Base-by-base conservation (phyloP, 30 jellyfish, hydroid and myxozoan species). In the Cassiopea andromeda region DNA sequence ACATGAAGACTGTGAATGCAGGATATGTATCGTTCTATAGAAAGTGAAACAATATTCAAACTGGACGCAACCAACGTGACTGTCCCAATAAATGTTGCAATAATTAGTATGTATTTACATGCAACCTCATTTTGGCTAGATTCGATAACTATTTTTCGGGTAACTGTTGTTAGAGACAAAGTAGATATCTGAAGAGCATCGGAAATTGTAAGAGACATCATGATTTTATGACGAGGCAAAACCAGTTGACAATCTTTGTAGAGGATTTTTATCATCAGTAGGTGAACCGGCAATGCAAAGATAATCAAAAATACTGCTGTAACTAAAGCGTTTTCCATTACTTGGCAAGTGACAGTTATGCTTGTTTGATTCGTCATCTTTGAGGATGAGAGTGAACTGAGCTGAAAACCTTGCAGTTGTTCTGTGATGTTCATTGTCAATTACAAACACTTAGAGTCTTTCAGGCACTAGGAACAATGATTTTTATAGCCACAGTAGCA, bases 11-110 rank as follows among this genome's bases (percentile, higher is more conserved):
- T 19, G 79, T 70, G 15, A 2, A 70, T 19, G 79, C 79, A 70
- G n/a, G 79, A 70, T 5, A 70, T 70, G 54, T 70, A 70, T 19
- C 79, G n/a, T 43, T 70, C 79, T 19, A 70, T 70, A 4, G 79
- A 70, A 10, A 70, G 79, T 2, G 79, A 14, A 7, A 43, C 50
- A 27, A 70, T 70, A 38, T 54, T 70, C 12, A 19, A 27, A 27
- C 79, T 70, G 15, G 79, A 70, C 49, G 15, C 79, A 2, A 27
- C 15, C 54, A 17, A 7, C 5, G 79, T 70, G 2, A 27, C 5
- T 2, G 16, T 70, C 0, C 6, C 54, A 15, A 70, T 14, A 70
- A 70, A 70, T 5, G 4, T 10, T 54, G 10, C 64, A 54, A 54
- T 10, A 3, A 3, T 54, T 54, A 54, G 12, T 3, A 6, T 54